Evolutionary conservation across 2,888 invertebrate genomes (phyloP), one percentile per base, ranked within the genome.

Genomic region (Xestia sexstrigata): DNA sequence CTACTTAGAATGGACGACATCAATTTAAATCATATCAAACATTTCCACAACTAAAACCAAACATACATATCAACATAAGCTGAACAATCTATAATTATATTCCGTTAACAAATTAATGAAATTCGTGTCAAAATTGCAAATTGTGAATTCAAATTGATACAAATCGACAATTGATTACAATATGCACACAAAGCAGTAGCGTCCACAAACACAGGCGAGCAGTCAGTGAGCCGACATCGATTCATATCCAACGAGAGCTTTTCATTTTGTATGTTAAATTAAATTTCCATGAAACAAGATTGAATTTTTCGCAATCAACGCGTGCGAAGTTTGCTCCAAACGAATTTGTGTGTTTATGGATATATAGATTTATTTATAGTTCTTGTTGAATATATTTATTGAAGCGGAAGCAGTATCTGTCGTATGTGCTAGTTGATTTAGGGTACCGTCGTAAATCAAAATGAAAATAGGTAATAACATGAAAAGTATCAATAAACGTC

Each of bases 221-320:
- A 96, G 95, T 95, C 95, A 92, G 93, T 90, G 92, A 91, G 92
- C 92, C 94, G 92, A 91, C 94, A 92, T 93, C 96, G 95, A 95
- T 96, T 96, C 96, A 96, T 96, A 96, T 95, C 95, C 94, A 93
- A 89, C 95, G 94, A 93, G 94, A 91, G 95, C 96, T 95, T 95
- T 96, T 96, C 96, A 96, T 96, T 96, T 96, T 94, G 95, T 94
- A 96, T 96, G 96, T 96, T 96, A 96, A 96, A 96, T 96, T 96
- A 96, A 96, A 96, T 96, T 96, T 96, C 95, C 95, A 96, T 96
- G 96, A 95, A 96, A 96, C 96, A 96, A 95, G 95, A 96, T 96
- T 96, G 96, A 96, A 96, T 96, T 96, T 96, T 96, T 96, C 95
- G 96, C 96, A 96, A 96, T 96, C 96, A 96, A 93, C 94, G 93